Evolutionary conservation across 2,113 vertebrate genomes (phyloP).

Genomic region (Vulpes vulpes): DNA sequence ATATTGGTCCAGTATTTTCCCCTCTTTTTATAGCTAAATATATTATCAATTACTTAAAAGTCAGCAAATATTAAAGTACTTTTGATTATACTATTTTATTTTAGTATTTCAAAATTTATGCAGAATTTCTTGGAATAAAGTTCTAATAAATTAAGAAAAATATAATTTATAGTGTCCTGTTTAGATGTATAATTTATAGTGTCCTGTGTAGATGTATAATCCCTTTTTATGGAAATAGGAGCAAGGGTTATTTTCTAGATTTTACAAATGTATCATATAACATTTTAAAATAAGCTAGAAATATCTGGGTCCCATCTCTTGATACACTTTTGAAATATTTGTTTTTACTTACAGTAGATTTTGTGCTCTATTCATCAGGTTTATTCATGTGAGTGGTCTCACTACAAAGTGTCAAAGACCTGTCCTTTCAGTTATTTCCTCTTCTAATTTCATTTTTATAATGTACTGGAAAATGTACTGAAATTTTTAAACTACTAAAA

Average conservation of each 20-base stretch:
- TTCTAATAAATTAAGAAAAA: constrained; percentile 56
- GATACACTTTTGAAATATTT: constrained; percentile 2
- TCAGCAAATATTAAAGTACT: constrained; percentile 37
- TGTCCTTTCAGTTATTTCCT: constrained; percentile 29
- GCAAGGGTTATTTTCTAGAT: constrained; percentile 40
- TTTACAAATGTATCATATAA: constrained; percentile 32
- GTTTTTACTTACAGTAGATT: constrained; percentile 42
- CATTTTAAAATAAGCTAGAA: constrained; percentile 59
- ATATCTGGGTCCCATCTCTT: background rate
- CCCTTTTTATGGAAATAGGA: constrained; percentile 42
- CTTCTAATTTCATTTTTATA: constrained; percentile 61
- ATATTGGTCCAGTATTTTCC: constrained; percentile 20
- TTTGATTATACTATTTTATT: constrained; percentile 64
- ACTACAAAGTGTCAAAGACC: constrained; percentile 37
- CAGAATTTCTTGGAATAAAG: constrained; percentile 54
- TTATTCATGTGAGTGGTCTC: constrained; percentile 50
- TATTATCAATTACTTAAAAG: constrained; percentile 40
- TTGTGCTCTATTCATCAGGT: background rate
- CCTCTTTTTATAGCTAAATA: constrained; percentile 1
- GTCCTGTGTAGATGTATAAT: constrained; percentile 2
- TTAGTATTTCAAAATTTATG: constrained; percentile 64
- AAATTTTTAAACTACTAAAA: constrained; percentile 36
- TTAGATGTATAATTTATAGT: background rate
- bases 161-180: background rate
- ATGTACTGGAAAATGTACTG: background rate